Evolutionary conservation across 2,797 vertebrate species (phyloP).

Genomic region (Dromococcyx pavoninus): DNA sequence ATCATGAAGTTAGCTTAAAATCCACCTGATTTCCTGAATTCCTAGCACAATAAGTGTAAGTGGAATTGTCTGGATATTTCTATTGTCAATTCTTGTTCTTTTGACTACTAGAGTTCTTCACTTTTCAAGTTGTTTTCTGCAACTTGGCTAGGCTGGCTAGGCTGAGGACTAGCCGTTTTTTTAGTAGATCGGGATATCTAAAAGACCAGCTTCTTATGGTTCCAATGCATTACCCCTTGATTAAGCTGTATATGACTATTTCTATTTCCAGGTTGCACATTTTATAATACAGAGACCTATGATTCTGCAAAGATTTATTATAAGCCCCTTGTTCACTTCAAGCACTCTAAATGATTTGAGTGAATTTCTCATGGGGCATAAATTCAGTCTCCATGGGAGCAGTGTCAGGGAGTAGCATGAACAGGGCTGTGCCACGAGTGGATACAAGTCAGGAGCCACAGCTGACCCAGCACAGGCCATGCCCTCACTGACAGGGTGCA

Average conservation of each 20-base stretch:
- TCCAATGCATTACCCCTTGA: background rate
- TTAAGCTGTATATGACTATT: background rate
- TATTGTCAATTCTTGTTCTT: background rate
- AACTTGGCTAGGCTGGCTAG: too few relatives aligned
- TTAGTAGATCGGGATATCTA: background rate
- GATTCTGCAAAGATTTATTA: background rate
- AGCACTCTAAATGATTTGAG: background rate
- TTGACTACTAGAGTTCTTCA: background rate
- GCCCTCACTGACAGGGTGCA: background rate
- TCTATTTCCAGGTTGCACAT: background rate
- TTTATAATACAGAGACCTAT: background rate
- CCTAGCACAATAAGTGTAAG: background rate
- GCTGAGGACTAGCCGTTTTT: background rate
- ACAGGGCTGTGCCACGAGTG: background rate
- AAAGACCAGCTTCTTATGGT: background rate
- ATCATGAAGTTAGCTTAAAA: background rate
- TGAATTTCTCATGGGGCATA: background rate
- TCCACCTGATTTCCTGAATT: background rate
- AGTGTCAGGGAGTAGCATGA: background rate
- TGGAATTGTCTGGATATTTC: background rate
- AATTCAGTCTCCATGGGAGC: background rate
- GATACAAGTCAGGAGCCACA: background rate
- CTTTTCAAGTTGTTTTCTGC: background rate
- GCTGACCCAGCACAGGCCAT: background rate
- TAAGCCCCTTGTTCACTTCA: background rate